Evolutionary conservation across 2,113 vertebrate genomes (phyloP), one percentile per base, ranked within the genome.

Genomic region (Istiophorus platypterus): DNA sequence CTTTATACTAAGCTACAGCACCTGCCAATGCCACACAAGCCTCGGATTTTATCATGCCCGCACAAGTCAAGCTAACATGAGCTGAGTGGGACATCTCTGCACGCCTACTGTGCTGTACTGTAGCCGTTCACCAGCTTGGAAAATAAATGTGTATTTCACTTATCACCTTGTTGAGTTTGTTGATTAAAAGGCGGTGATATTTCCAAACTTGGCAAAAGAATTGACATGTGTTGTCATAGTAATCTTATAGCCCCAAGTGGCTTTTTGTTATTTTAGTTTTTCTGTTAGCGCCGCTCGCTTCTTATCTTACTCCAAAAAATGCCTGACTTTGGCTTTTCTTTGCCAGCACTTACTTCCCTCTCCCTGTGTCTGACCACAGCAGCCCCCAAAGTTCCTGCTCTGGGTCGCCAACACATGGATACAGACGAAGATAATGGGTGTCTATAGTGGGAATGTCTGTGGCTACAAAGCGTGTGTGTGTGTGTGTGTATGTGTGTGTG

Each of bases 301-400:
- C 92, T 95, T 94, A 95, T 95, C 93, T 93, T 90, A 91, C 92
- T 95, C 94, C 92, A 94, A 93, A 94, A 94, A 94, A 93, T 87
- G 91, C 87, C 92, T 94, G 93, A 93, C 88, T 90, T 82, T 84
- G 88, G 80, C 84, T 89, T 90, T 93, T 90, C 86, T 72, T 85
- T 90, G 88, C 91, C 91, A 93, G 91, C 47, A 81, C 84, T 88
- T 85, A 92, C 87, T 92, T 89, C 87, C 52, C 87, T 81, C 91
- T 91, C 90, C 86, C 81, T 72, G 77, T 56, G 80, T 86, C 84
- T 72, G 87, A 93, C 92, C 91, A 82, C 92, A 91, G 90, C 74
- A 49, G 75, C 91, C 88, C 86, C 86, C 84, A 81, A 76, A 89
- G 91, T 91, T 93, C 92, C 92, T 91, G 91, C 85, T 91, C 63